phyloP scores from a whole-genome alignment of 2,113 vertebrate genomes.

The Thunnus thynnus region DNA sequence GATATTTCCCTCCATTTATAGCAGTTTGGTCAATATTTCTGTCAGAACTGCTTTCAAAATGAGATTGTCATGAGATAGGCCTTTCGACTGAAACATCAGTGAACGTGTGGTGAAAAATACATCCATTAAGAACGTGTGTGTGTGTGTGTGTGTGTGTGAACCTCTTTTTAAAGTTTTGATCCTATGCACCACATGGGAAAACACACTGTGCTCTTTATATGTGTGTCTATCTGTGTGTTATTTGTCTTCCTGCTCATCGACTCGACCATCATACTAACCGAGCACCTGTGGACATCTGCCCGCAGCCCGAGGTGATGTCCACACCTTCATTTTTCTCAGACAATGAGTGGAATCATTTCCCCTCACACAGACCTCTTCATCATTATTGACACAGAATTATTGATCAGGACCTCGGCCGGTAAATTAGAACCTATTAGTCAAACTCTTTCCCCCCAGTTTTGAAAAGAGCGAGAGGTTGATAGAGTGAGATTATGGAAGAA shows the following conservation, averaged over 20 bases:
- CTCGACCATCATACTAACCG: constrained; percentile 47
- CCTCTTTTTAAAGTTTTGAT: constrained; percentile 50
- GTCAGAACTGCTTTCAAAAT: constrained; percentile 68
- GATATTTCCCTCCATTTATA: constrained; percentile 57
- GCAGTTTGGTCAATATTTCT: constrained; percentile 67
- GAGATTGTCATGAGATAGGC: constrained; percentile 57
- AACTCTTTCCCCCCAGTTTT: constrained; percentile 63
- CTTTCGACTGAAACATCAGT: constrained; percentile 40
- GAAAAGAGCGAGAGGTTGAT: constrained; percentile 55
- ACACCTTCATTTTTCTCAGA: constrained; percentile 80
- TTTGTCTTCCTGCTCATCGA: constrained; percentile 71
- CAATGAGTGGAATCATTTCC: constrained; percentile 80
- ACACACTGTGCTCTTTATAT: constrained; percentile 3
- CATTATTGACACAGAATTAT: constrained; percentile 81
- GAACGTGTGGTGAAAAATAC: constrained; percentile 46
- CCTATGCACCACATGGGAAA: constrained; percentile 15
- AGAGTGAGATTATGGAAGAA: constrained; percentile 42
- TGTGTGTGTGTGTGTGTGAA: constrained; percentile 20
- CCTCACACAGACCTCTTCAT: constrained; percentile 74
- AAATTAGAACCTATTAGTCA: constrained; percentile 82
- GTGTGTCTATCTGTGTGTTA: constrained; percentile 33
- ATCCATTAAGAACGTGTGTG: constrained; percentile 46
- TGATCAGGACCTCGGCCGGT: constrained; percentile 66
- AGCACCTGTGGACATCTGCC: constrained; percentile 80
- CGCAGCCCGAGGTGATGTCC: constrained; percentile 62